These are phyloP conservation scores for Onchidella celtica DNA, from an alignment of 2,888 invertebrate genomes.

Conservation along the genomic window DNA sequence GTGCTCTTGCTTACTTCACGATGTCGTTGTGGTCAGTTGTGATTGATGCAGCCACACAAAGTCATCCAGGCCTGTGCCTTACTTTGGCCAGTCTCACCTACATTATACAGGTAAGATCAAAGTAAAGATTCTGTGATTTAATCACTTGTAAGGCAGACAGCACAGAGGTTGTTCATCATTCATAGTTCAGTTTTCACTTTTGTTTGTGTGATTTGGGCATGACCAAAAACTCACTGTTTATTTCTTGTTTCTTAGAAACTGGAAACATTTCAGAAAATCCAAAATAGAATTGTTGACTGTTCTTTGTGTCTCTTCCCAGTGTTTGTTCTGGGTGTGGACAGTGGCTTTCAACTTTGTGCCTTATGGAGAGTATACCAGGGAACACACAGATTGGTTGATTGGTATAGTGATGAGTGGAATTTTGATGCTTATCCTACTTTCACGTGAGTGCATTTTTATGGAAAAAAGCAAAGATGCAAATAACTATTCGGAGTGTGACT, in stretches of 20 bases:
- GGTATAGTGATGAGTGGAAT: slow-evolving; percentile 68
- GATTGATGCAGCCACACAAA: slow-evolving; percentile 67
- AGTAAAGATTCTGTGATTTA: no score
- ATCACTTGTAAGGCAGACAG: no score
- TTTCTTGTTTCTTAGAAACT: no score
- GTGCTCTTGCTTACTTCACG: slow-evolving; percentile 52
- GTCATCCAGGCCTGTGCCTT: slow-evolving; percentile 72
- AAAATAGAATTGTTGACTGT: no score
- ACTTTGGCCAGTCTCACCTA: slow-evolving; percentile 72
- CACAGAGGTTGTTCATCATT: no score
- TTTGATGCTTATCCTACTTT: slow-evolving; percentile 53
- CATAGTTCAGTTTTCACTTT: no score
- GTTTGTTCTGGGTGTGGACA: slow-evolving; percentile 79
- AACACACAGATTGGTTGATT: slow-evolving; percentile 78
- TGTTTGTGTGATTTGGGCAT: no score
- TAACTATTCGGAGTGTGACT: no score
- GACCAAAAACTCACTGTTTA: no score
- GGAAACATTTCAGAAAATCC: no score
- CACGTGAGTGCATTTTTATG: no score
- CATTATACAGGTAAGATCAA: slow-evolving; percentile 70
- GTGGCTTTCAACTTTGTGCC: slow-evolving; percentile 81
- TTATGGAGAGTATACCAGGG: slow-evolving; percentile 79
- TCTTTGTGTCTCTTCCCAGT: neutral
- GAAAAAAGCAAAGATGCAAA: no score
- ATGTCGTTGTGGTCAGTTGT: slow-evolving; percentile 78